Evolutionary conservation across 2,113 vertebrate genomes (phyloP), one percentile per base, ranked within the genome.

Genomic region (Pterophyllum scalare): DNA sequence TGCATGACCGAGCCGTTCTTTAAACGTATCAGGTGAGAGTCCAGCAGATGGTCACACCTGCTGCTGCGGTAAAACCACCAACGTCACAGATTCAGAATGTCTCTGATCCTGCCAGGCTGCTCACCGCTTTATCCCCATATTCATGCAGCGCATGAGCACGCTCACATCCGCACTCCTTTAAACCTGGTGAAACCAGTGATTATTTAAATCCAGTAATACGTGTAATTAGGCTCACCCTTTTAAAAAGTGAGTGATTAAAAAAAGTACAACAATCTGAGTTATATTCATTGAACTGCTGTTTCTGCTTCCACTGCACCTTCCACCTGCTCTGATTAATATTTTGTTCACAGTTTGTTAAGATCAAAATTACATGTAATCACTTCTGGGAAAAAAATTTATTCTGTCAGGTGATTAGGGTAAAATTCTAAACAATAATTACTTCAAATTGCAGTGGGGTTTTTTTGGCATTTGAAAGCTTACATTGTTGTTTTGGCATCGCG

Each of bases 31-130:
- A 85, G 88, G 85, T 86, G 85, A 91, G 80, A 88, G 87, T 86
- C 28, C 70, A 60, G 60, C 85, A 88, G 87, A 88, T 86, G 87
- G 87, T 72, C 14, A 17, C 83, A 90, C 87, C 87, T 89, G 88
- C 92, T 91, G 91, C 77, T 85, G 81, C 9, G 0, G 62, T 87
- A 84, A 86, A 87, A 77, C 64, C 17, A 3, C 19, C 38, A 1
- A 38, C 58, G 78, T 91, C 85, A 86, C 87, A 22, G 35, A 80
- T 62, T 38, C 24, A 24, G 58, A 54, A 52, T 38, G 54, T 4
- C 54, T 74, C 81, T 92, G 79, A 86, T 92, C 86, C 83, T 49
- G 8, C 80, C 74, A 83, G 67, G 76, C 46, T 46, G 24, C 70
- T 76, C 60, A 1, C 38, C 35, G 62, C 80, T 24, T 70, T 14